Evolutionary conservation across 1,140 invertebrate genomes (phyloP), one percentile per base, ranked within the genome.

Genomic region (Chelonus insularis): DNA sequence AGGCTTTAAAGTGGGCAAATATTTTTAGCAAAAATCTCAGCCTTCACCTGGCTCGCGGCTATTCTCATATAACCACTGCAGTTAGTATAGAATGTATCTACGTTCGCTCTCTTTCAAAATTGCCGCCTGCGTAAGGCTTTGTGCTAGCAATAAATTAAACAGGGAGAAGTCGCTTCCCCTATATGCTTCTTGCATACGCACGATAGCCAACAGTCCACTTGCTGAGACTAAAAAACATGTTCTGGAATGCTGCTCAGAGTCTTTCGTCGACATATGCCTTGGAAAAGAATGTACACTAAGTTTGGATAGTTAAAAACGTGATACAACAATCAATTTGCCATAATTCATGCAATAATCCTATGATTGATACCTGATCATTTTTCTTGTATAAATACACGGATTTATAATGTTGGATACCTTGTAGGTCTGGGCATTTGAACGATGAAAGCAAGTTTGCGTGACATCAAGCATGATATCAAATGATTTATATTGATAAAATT

Each of bases 61-160:
- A 57, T 37, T 45, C 21, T 14, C 41, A 62, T 20, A 20, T 50
- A 50, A 3, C 34, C 36, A 55, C 21, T 25, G 21, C 32, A 36
- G 14, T 5, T 12, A 25, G 29, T 29, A 55, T 39, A 55, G n/a
- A n/a, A n/a, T n/a, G n/a, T 54, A 54, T 36, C 7, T 37, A 21
- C 45, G 32, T 64, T 45, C 51, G 54, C 47, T 60, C 62, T 58
- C 61, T 63, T 63, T 63, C 56, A 63, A 59, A 63, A 58, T 63
- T 48, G 61, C 61, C 61, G 61, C 36, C 56, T 54, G 34, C 43
- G 43, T 32, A 50, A 52, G 61, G 61, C 48, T 60, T 61, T 41
- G 34, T 52, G 54, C 63, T 54, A 67, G 66, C 64, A 45, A 68
- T 71, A 70, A 71, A 70, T 66, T 69, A 69, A 68, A 50, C 41